Evolutionary conservation across 30 jellyfish, hydroid and myxozoan genomes (phyloP).

Genomic region (Aurelia aurita complex sp. Pacific): DNA sequence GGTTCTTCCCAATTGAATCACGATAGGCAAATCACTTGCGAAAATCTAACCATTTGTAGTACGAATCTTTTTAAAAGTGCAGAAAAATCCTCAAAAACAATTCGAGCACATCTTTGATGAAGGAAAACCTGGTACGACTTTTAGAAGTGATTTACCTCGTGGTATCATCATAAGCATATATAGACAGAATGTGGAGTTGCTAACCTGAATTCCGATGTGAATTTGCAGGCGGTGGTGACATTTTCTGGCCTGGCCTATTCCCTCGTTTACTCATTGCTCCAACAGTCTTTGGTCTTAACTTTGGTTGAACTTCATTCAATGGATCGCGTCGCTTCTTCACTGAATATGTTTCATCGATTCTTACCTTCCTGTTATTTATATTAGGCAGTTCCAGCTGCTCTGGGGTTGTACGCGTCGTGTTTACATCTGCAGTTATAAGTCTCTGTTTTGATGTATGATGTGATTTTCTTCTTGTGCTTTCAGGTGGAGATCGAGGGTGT

Average conservation of each 20-base stretch:
- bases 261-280: constrained; percentile 12
- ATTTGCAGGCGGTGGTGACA: constrained; percentile 10
- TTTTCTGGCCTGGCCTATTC: constrained; percentile 25
- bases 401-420: not conserved
- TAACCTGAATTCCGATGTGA: constrained; percentile 7
- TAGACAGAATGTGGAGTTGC: too few relatives aligned
- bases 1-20: too few relatives aligned
- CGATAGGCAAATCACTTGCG: too few relatives aligned
- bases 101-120: too few relatives aligned
- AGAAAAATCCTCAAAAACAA: too few relatives aligned
- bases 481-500: constrained; percentile 22
- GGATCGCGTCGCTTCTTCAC: constrained; percentile 14
- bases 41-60: too few relatives aligned
- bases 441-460: not conserved
- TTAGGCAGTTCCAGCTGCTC: constrained; percentile 15
- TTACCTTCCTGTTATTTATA: not conserved
- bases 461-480: constrained; percentile 14
- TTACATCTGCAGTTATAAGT: constrained; percentile 2
- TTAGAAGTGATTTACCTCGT: too few relatives aligned
- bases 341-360: not conserved
- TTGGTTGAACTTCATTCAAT: not conserved
- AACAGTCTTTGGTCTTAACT: constrained; percentile 52
- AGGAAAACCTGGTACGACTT: too few relatives aligned
- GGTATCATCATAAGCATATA: too few relatives aligned
- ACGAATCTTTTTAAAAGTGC: too few relatives aligned